phyloP scores from a whole-genome alignment of 1,140 invertebrate genomes.

The Ceratosolen fusciceps region DNA sequence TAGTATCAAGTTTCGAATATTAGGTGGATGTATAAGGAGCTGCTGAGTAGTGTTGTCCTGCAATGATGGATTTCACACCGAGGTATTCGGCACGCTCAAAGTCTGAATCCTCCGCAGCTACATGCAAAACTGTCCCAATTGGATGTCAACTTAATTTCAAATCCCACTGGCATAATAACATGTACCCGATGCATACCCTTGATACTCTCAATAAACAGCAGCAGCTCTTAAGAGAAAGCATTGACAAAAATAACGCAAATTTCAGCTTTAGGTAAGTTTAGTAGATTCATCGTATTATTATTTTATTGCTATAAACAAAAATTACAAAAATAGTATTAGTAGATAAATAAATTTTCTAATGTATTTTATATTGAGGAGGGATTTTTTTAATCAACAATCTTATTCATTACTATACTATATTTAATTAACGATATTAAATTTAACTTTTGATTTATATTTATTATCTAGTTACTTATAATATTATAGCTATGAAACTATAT shows the following conservation, averaged over 20 bases:
- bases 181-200: constrained; percentile 44
- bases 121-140: not conserved
- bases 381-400: no score
- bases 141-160: constrained; percentile 29
- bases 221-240: constrained; percentile 13
- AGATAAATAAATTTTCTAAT: no score
- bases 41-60: constrained; percentile 45
- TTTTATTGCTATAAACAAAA: no score
- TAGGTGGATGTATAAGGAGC: constrained; percentile 17
- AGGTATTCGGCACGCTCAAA: constrained; percentile 28
- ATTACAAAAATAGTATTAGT: no score
- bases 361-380: no score
- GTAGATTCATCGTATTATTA: no score
- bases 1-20: constrained; percentile 46
- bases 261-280: constrained; percentile 25
- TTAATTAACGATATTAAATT: no score
- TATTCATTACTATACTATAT: no score
- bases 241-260: constrained; percentile 30
- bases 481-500: no score
- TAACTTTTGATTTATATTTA: no score
- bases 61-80: constrained; percentile 25
- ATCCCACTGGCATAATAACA: constrained; percentile 37
- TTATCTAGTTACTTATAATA: no score
- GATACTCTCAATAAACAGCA: constrained; percentile 23
- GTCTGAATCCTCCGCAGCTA: constrained; percentile 17